A percentile compares a stretch with the other conserved stretches of the same genome.
phyloP scores from a whole-genome alignment of 2,113 vertebrate genomes.

The Grammomys surdaster region DNA sequence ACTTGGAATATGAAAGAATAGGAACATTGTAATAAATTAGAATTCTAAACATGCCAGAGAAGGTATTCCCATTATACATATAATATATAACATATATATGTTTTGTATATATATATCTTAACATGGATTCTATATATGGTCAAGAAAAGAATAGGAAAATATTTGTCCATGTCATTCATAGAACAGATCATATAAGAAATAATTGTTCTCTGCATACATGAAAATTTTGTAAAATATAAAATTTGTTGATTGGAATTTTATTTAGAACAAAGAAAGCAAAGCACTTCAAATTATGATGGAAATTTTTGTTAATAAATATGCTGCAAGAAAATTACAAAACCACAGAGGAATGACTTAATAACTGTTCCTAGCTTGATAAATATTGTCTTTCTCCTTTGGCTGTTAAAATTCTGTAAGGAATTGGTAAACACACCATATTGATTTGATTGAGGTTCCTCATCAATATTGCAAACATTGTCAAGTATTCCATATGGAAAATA shows the following conservation, averaged over 20 bases:
- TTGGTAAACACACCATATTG: slow-evolving; percentile 26
- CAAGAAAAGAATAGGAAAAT: not conserved
- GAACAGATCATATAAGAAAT: slow-evolving; percentile 74
- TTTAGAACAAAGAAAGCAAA: slow-evolving; percentile 60
- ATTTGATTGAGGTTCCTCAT: slow-evolving; percentile 29
- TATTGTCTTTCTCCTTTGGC: not conserved
- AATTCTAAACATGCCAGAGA: slow-evolving; percentile 60
- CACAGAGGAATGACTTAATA: not conserved
- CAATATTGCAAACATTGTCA: slow-evolving; percentile 52
- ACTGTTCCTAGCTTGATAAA: slow-evolving; percentile 50
- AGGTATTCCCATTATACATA: not conserved
- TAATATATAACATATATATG: not conserved
- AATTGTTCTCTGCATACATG: slow-evolving; percentile 26
- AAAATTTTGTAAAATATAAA: slow-evolving; percentile 55
- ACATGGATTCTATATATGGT: not conserved
- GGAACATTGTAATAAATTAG: not conserved
- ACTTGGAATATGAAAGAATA: slow-evolving; percentile 37
- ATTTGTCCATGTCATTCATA: slow-evolving; percentile 61
- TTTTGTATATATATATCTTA: slow-evolving; percentile 30
- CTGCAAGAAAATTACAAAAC: not conserved
- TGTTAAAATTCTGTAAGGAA: slow-evolving; percentile 36
- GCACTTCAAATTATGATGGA: slow-evolving; percentile 48
- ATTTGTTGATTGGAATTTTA: not conserved
- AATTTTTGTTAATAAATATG: slow-evolving; percentile 9
- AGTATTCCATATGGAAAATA: slow-evolving; percentile 54